phyloP scores from a whole-genome alignment of 1,140 invertebrate species.

The Epicauta chinensis region DNA sequence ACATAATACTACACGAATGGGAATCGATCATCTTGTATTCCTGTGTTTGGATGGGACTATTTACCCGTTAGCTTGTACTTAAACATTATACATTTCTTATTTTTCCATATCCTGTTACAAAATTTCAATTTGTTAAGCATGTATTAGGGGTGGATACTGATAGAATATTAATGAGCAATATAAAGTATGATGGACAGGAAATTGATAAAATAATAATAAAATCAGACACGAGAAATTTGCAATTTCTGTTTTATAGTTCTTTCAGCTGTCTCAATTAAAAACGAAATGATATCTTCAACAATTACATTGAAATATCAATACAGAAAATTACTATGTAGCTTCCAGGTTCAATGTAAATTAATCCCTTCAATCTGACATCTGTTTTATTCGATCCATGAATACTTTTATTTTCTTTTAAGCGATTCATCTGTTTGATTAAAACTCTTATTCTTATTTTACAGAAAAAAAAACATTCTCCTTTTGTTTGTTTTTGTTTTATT shows the following conservation, averaged over 20 bases:
- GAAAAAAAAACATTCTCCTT: neutral
- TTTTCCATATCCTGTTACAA: no score
- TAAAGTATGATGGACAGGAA: no score
- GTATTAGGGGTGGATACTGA: no score
- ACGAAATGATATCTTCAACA: constrained; percentile 18
- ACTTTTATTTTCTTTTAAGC: no score
- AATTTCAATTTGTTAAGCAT: no score
- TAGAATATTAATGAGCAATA: no score
- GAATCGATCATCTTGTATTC: constrained; percentile 37
- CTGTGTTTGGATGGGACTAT: constrained; percentile 25
- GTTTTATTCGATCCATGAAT: constrained; percentile 1
- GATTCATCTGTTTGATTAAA: no score
- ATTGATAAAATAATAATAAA: no score
- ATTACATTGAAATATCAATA: constrained; percentile 7
- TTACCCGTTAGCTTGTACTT: constrained; percentile 16
- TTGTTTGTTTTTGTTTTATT: no score
- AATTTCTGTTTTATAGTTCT: constrained; percentile 23
- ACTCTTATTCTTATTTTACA: no score
- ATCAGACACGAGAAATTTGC: no score
- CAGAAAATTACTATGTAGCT: constrained; percentile 14
- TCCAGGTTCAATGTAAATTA: constrained; percentile 20
- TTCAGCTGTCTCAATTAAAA: constrained; percentile 15
- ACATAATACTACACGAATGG: constrained; percentile 38
- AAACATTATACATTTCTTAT: neutral
- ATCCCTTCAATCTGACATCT: constrained; percentile 17